Evolutionary conservation across 2,888 invertebrate species (phyloP), one percentile per base, ranked within the genome.

Genomic region (Leptinotarsa tumamoca): DNA sequence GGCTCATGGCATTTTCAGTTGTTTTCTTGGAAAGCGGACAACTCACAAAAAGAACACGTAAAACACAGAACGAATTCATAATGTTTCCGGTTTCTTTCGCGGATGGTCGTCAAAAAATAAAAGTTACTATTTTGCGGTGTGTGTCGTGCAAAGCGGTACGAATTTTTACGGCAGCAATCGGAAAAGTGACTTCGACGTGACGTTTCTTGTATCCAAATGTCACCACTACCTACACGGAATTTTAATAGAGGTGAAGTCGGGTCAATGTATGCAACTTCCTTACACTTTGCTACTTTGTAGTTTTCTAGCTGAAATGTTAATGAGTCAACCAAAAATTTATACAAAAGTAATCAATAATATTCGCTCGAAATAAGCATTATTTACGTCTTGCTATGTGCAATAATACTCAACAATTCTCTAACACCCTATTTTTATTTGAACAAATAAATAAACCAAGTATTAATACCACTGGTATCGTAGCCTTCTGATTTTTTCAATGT

Each of bases 231-330:
- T 4, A 58, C 58, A 23, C 58, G 58, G 58, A 58, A 58, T 58
- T 58, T 58, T 58, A 58, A 63, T 33, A 7, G 63, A 43, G 63
- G 63, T 63, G 17, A 43, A 17, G 63, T n/a, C 43, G 13, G 63
- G 63, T 63, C 43, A 63, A n/a, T 63, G 43, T 33, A 63, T 63
- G 43, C 63, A 63, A 63, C 63, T 63, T 63, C 43, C 63, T 18
- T 33, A 27, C 63, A 17, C 33, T 33, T 63, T 63, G 63, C 18
- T 43, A 61, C 61, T 15, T 61, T 61, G 43, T 63, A 43, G 17
- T 43, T 63, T 63, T 5, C 7, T 63, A 10, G 33, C 33, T 58
- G 21, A 58, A 58, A 54, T 54, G 54, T 54, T 18, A 3, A 18
- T 0, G 18, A 54, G 43, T 10, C 43, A 3, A 43, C 43, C 10